Base-by-base conservation (phyloP, 1,140 invertebrate species). In the Lordiphosa collinella region DNA sequence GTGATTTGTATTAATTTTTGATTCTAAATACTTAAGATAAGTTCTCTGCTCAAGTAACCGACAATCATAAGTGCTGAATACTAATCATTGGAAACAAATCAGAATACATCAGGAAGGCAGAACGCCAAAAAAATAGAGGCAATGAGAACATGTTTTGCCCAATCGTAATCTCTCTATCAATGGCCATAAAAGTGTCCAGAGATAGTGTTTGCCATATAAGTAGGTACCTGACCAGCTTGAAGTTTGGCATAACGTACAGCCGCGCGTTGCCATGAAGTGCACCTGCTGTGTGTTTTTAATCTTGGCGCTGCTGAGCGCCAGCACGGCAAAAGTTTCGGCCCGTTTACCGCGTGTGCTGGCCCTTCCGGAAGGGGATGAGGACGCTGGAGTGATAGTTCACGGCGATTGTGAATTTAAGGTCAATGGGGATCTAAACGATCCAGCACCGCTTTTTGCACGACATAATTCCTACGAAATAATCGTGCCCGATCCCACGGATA, bases 371-470 rank as follows among this genome's bases (percentile, higher is more conserved):
- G 69, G 36, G 10, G 67, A 84, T 2, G 76, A 41, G 18, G 72
- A 82, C 4, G 56, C 58, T 13, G 79, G 79, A 29, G 79, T 85
- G 0, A 29, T 41, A 0, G 74, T 85, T 11, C 32, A 36, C 11
- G 86, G 86, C 1, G 82, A 88, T 16, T 88, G 86, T 38, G 65
- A 86, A 14, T 88, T 88, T 51, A 60, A 40, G 8, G 63, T 88
- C 0, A 88, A 80, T 31, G 78, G 86, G 0, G 86, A 86, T 53
- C 79, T 88, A 3, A 80, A 59, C 10, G 86, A 85, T 61, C 86
- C 86, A 0, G 78, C 68, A 2, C 86, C 86, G 5, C 46, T 88
- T 0, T 86, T 88, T 14, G 55, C 61, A 11, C 57, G 66, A 3
- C 74, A 76, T 14, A 56, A 58, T 7, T 63, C 48, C 12, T 75